phyloP scores from a whole-genome alignment of 1,140 invertebrate genomes.

The Laupala kohalensis region DNA sequence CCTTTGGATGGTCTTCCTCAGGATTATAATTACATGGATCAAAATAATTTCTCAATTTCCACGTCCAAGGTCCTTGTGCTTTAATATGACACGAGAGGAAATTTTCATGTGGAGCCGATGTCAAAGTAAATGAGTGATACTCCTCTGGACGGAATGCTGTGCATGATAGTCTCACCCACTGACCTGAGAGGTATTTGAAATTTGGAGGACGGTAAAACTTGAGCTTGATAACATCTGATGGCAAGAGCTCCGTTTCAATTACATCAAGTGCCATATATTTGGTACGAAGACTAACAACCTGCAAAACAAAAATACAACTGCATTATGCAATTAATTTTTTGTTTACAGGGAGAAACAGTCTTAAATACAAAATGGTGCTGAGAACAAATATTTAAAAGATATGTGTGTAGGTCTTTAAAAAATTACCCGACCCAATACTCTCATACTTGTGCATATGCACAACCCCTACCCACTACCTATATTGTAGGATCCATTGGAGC shows the following conservation, averaged over 20 bases:
- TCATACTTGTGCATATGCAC: too few species aligned
- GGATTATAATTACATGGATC: slow-evolving; percentile 88
- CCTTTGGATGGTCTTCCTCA: slow-evolving; percentile 68
- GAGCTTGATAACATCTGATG: slow-evolving; percentile 88
- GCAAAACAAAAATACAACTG: slow-evolving; percentile 22
- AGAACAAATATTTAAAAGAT: too few species aligned
- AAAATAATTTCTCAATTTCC: slow-evolving; percentile 94
- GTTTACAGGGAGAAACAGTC: too few species aligned
- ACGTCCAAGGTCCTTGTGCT: slow-evolving; percentile 97
- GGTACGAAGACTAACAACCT: slow-evolving; percentile 79
- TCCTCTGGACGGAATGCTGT: slow-evolving; percentile 84
- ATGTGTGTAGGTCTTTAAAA: too few species aligned
- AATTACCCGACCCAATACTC: too few species aligned
- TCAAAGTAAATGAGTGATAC: slow-evolving; percentile 96
- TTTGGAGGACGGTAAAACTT: slow-evolving; percentile 90
- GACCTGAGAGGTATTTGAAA: slow-evolving; percentile 86
- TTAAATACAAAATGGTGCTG: too few species aligned
- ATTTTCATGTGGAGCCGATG: slow-evolving; percentile 96
- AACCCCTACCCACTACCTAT: too few species aligned
- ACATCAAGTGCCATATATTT: slow-evolving; percentile 91
- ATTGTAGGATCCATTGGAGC: too few species aligned
- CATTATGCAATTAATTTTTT: too few species aligned
- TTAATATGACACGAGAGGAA: slow-evolving; percentile 96
- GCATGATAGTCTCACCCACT: slow-evolving; percentile 83
- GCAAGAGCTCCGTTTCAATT: slow-evolving; percentile 86